These are phyloP conservation scores for Pachydiplax longipennis DNA, from an alignment of 2,888 invertebrate species.

Conservation along the genomic window DNA sequence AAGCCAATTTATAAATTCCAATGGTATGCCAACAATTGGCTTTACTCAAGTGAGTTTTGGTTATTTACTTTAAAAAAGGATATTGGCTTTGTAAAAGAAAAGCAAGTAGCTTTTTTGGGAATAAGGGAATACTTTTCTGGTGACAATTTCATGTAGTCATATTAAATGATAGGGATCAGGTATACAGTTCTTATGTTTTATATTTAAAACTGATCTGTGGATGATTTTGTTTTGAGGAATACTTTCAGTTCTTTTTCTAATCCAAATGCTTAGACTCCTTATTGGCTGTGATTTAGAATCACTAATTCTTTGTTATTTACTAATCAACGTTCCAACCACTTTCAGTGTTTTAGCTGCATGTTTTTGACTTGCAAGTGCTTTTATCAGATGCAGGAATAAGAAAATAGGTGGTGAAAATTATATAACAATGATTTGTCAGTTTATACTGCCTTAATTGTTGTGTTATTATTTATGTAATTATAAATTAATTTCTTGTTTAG, in stretches of 20 bases:
- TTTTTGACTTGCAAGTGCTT: not conserved
- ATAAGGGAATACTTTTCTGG: no score
- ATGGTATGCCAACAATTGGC: slow-evolving; percentile 23
- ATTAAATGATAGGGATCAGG: no score
- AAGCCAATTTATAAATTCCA: slow-evolving; percentile 29
- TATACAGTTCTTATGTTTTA: no score
- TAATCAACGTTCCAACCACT: not conserved
- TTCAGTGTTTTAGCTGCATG: not conserved
- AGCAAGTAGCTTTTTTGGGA: not conserved
- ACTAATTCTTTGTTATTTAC: not conserved
- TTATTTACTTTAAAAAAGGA: slow-evolving; percentile 16
- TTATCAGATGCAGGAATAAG: no score
- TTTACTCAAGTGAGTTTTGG: slow-evolving; percentile 21
- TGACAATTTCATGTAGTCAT: no score
- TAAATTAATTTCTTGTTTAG: no score
- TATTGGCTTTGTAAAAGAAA: not conserved
- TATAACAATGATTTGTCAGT: no score
- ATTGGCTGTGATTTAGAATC: not conserved
- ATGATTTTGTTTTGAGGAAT: not conserved
- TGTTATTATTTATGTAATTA: no score
- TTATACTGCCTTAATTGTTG: no score
- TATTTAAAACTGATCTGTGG: not conserved
- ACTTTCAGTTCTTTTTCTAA: not conserved
- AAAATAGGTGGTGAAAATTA: no score
- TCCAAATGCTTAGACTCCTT: not conserved